Evolutionary conservation across 2,888 invertebrate genomes (phyloP).

Genomic region (Drosophila prostipennis): DNA sequence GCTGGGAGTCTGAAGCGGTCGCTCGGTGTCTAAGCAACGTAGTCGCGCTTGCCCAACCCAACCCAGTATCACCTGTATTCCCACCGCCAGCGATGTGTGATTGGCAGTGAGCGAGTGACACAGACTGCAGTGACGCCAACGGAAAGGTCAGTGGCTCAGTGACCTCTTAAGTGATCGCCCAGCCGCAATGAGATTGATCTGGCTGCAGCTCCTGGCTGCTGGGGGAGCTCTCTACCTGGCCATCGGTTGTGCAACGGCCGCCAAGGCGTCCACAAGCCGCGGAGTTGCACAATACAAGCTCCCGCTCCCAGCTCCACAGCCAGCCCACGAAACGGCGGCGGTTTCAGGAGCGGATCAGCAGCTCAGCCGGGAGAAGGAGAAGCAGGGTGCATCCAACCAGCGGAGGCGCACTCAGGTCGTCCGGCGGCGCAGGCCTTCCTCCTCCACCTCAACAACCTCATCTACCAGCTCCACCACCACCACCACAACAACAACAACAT

Average conservation of each 20-base stretch:
- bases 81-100: conserved; percentile 7
- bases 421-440: conserved; percentile 56
- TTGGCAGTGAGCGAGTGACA: conserved; percentile 35
- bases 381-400: conserved; percentile 31
- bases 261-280: conserved; percentile 49
- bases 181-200: conserved; percentile 58
- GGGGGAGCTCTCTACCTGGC: conserved; percentile 31
- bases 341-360: conserved; percentile 16
- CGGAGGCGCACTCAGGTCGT: conserved; percentile 65
- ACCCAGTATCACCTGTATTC: conserved; percentile 5
- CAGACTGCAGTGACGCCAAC: conserved; percentile 22
- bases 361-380: background rate
- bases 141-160: conserved; percentile 41
- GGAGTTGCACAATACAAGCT: conserved; percentile 72
- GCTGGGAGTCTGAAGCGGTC: conserved; percentile 54
- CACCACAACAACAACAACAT: conserved; percentile 51
- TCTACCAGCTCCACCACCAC: conserved; percentile 46
- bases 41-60: conserved; percentile 19
- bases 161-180: conserved; percentile 26
- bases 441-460: conserved; percentile 43
- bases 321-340: conserved; percentile 31
- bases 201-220: conserved; percentile 56
- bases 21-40: conserved; percentile 67
- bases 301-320: conserved; percentile 48
- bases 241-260: conserved; percentile 73